Base-by-base conservation (phyloP, 1,140 invertebrate species). In the Pseudomyrmex flavicornis region DNA sequence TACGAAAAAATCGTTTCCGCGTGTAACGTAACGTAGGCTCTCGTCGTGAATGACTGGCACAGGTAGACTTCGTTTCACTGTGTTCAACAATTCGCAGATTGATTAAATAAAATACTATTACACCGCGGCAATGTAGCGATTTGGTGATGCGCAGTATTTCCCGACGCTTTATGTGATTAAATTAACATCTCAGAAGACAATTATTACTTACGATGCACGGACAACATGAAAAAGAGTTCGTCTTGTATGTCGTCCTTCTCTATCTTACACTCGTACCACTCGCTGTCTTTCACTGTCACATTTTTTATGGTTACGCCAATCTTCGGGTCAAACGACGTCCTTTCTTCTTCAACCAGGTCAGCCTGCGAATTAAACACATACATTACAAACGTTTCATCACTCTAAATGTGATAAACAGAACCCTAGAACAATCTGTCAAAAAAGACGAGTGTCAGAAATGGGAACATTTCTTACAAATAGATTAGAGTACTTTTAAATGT, bases 241-340 rank as follows among this genome's bases (percentile, higher is more conserved):
- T 85, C 74, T 82, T 80, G 17, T 17, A 76, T 83, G 13, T 83
- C 82, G 17, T 79, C 76, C 12, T 88, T 86, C 84, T 89, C 86
- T 88, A 95, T 95, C 52, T 79, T 86, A 91, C 96, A 96, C 75
- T 83, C 90, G 89, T 93, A 95, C 46, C 66, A 84, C 73, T 88
- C 87, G 88, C 91, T 92, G 90, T 95, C 91, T 66, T 89, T 92
- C 5, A 95, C 70, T 72, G 90, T 90, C 62, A 94, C 87, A 69
- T 94, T 94, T 90, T 91, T 91, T 87, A 96, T 88, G 65, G 91
- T 94, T 91, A 95, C 96, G 88, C 96, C 96, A 88, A 95, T 87
- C 92, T 95, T 96, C 20, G 96, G 95, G 94, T 95, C 94, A 91
- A 95, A 96, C n/a, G 91, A 92, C 54, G 90, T 72, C 72, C 93